Evolutionary conservation across 1,140 invertebrate genomes (phyloP).

Genomic region (Lycorma delicatula): DNA sequence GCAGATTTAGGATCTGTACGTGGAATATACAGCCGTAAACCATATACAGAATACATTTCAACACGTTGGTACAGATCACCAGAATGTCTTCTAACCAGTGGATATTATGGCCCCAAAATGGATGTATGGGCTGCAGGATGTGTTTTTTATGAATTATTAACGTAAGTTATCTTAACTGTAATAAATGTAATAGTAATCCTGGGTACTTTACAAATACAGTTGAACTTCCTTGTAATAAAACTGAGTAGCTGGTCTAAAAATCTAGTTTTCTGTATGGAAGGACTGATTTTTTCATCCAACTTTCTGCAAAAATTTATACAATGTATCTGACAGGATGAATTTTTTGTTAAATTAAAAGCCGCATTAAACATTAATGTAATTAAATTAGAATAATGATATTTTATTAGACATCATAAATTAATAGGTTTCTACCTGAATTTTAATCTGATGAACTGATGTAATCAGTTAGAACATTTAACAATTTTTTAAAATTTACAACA

Average conservation of each 20-base stretch:
- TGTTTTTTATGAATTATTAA: conserved; percentile 59
- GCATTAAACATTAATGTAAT: no score
- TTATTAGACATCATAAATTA: no score
- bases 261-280: no score
- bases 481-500: no score
- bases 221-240: background rate
- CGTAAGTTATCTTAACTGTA: conserved; percentile 37
- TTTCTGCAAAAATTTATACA: no score
- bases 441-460: no score
- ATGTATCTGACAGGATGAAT: no score
- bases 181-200: background rate
- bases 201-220: background rate
- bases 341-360: no score
- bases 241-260: background rate
- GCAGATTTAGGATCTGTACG: conserved; percentile 52
- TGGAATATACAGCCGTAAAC: conserved; percentile 46
- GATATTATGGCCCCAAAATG: conserved; percentile 59
- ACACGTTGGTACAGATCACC: conserved; percentile 62
- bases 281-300: no score
- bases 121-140: conserved; percentile 63
- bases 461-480: no score
- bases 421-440: no score
- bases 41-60: conserved; percentile 62
- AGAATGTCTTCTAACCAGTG: conserved; percentile 56
- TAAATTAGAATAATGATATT: no score